Conservation (phyloP, 2,113 vertebrate species). For the Paramormyrops kingsleyae region DNA sequence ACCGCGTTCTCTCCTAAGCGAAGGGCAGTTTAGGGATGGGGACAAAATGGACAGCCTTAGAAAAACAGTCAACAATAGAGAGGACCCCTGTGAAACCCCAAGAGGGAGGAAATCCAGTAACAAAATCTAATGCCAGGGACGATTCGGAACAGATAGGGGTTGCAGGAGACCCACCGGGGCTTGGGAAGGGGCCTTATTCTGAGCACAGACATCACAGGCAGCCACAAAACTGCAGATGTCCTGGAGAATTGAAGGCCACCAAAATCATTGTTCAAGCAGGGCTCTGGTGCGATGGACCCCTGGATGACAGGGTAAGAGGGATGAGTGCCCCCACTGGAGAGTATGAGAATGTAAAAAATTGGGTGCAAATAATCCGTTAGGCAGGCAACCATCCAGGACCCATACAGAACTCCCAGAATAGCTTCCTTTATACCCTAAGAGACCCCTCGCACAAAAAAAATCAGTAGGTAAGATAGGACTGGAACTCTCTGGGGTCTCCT, state of each 20-base stretch:
- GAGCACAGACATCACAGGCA: background rate
- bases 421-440: background rate
- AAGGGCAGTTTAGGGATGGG: too few species aligned
- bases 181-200: background rate
- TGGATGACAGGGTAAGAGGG: background rate
- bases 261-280: background rate
- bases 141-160: background rate
- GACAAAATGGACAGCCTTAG: too few species aligned
- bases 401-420: background rate
- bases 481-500: background rate
- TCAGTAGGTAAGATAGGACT: background rate
- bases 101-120: background rate
- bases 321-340: background rate
- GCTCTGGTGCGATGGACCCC: background rate
- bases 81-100: too few species aligned
- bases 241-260: background rate
- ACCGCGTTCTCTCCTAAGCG: too few species aligned
- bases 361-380: background rate
- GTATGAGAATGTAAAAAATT: background rate
- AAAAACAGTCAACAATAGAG: too few species aligned
- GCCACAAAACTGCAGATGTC: background rate
- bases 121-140: background rate
- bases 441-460: background rate
- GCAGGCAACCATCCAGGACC: background rate
- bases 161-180: background rate